Evolutionary conservation across 1,140 invertebrate species (phyloP).

Genomic region (Trichonephila inaurata): DNA sequence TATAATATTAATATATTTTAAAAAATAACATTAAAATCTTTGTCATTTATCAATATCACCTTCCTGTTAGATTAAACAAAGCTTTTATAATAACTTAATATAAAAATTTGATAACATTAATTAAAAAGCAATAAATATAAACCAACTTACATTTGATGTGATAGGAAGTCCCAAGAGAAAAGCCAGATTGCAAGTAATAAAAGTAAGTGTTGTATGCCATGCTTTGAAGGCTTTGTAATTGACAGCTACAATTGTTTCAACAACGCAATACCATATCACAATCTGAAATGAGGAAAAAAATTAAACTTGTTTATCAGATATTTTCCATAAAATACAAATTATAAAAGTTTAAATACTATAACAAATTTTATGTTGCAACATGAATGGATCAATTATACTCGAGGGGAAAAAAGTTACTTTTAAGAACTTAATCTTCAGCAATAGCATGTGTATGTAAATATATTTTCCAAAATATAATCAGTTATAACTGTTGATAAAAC

Average conservation of each 20-base stretch:
- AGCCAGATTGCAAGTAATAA: constrained; percentile 90
- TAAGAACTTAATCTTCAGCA: background rate
- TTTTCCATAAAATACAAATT: background rate
- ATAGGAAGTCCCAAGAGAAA: constrained; percentile 93
- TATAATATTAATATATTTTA: too few species aligned
- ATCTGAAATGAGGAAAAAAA: constrained; percentile 81
- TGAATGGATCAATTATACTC: background rate
- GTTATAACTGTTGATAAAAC: too few species aligned
- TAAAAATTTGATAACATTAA: too few species aligned
- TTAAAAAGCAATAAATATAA: too few species aligned
- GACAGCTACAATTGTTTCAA: constrained; percentile 88
- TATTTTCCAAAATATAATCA: too few species aligned
- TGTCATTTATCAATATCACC: too few species aligned
- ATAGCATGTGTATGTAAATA: background rate
- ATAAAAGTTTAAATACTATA: too few species aligned
- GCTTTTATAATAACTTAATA: too few species aligned
- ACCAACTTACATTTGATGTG: constrained; percentile 88
- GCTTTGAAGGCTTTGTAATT: constrained; percentile 93
- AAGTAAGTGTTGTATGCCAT: constrained; percentile 93
- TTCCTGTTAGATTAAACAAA: too few species aligned
- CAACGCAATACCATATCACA: constrained; percentile 90
- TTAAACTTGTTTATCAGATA: background rate
- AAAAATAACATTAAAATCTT: too few species aligned
- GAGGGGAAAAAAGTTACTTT: background rate
- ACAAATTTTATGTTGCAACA: too few species aligned